Evolutionary conservation across 2,113 vertebrate genomes (phyloP), one percentile per base, ranked within the genome.

Genomic region (Echinops telfairi): DNA sequence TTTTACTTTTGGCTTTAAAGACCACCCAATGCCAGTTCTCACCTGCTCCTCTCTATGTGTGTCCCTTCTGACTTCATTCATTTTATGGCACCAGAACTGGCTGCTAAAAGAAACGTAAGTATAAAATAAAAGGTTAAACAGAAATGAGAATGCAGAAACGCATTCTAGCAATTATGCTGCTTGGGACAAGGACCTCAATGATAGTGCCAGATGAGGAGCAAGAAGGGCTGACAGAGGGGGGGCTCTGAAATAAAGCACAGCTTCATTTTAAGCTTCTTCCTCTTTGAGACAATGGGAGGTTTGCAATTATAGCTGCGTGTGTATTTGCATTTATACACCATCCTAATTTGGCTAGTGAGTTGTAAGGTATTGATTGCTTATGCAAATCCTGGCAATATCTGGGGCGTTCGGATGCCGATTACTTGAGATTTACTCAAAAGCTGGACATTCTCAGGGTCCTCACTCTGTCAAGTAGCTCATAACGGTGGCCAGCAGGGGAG

Each of bases 201-300:
- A 23, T 7, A 6, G 0, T n/a, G 27, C 27, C 20, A 57, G 19
- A 0, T 2, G 43, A 80, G 27, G 20, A 33, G 0, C 3, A 3
- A 0, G 0, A 9, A n/a, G 29, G 27, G 33, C 36, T 4, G 4
- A 73, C 7, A 23, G 71, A 62, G 19, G 23, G 71, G 19, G 22
- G 10, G 47, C 47, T 10, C 6, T 75, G 71, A 38, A 38, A 36
- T 8, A 38, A 20, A 38, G 71, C 47, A 14, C 47, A 53, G 47
- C 47, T 23, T 36, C 36, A 75, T 23, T 38, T 75, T 38, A 10
- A 33, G 33, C 33, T 22, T 75, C 71, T 23, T 33, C n/a, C 20
- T 75, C 33, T 38, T 75, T 36, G 71, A 38, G 20, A 75, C 15
- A 73, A 2, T 22, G 6, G 47, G 62, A 87, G 53, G 0, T 36